Percentiles rank a stretch among this genome's conserved stretches.
These are phyloP conservation scores for Coregonus clupeaformis DNA, from an alignment of 2,113 vertebrate species.

Conservation along the genomic window DNA sequence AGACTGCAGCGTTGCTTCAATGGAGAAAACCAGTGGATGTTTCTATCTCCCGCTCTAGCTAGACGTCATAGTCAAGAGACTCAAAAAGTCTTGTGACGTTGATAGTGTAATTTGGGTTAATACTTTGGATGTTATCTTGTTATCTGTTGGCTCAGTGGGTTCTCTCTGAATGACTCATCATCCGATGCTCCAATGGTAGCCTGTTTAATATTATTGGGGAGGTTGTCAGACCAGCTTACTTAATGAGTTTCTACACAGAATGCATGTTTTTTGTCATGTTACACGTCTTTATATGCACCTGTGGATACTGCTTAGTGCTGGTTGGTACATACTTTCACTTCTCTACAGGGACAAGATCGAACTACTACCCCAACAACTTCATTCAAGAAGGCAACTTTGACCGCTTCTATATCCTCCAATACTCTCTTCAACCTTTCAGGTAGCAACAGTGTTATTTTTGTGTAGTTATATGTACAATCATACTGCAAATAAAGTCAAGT, in stretches of 20 bases:
- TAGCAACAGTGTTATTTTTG: constrained; percentile 32
- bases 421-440: constrained; percentile 84
- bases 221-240: no score
- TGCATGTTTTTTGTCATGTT: no score
- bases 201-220: no score
- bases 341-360: constrained; percentile 71
- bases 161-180: neutral
- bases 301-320: neutral
- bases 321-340: no score
- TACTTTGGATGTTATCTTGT: neutral
- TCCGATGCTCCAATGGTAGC: no score
- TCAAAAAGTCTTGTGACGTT: neutral
- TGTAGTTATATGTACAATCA: neutral
- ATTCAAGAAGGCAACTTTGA: constrained; percentile 80
- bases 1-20: neutral
- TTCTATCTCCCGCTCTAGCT: neutral
- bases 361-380: constrained; percentile 85
- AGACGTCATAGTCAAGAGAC: neutral
- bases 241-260: no score
- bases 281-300: neutral
- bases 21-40: neutral
- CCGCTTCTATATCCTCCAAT: constrained; percentile 81
- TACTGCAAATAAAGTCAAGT: neutral
- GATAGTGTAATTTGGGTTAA: neutral
- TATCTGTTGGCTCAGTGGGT: neutral